Conservation (phyloP, 2,888 invertebrate genomes). For the Stomorhina lunata region DNA sequence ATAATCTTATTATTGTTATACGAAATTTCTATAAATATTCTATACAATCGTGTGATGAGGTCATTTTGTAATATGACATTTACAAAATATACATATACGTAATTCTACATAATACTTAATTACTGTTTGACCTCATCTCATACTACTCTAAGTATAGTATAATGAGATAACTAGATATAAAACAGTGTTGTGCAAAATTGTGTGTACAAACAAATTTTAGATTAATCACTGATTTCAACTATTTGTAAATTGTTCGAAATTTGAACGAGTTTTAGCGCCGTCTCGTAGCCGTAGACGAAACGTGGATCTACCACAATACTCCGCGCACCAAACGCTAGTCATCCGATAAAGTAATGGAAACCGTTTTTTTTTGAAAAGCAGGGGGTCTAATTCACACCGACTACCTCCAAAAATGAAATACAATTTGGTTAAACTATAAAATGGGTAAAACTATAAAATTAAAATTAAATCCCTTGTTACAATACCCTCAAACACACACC, state of each 20-base stretch:
- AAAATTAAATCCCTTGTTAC: background rate
- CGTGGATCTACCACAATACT: too few species aligned
- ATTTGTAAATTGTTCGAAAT: too few species aligned
- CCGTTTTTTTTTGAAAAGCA: too few species aligned
- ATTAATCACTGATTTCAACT: too few species aligned
- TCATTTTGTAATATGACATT: slow-evolving; percentile 33
- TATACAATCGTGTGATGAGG: slow-evolving; percentile 19
- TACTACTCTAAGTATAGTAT: background rate
- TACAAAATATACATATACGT: background rate
- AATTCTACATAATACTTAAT: slow-evolving; percentile 11
- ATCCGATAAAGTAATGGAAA: too few species aligned
- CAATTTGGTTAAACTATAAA: too few species aligned
- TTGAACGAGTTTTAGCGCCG: too few species aligned
- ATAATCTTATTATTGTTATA: background rate
- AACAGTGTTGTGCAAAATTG: background rate
- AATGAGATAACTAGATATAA: slow-evolving; percentile 7
- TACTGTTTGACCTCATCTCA: slow-evolving; percentile 28
- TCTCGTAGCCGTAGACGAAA: too few species aligned
- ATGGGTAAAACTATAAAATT: too few species aligned
- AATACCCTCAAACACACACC: background rate
- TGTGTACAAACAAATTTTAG: background rate
- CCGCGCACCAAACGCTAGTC: too few species aligned
- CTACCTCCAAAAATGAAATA: too few species aligned
- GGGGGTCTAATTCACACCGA: too few species aligned
- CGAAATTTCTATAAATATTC: slow-evolving; percentile 6